These are phyloP conservation scores for Chromobotia macracanthus DNA, from an alignment of 2,797 vertebrate species.

Conservation along the genomic window DNA sequence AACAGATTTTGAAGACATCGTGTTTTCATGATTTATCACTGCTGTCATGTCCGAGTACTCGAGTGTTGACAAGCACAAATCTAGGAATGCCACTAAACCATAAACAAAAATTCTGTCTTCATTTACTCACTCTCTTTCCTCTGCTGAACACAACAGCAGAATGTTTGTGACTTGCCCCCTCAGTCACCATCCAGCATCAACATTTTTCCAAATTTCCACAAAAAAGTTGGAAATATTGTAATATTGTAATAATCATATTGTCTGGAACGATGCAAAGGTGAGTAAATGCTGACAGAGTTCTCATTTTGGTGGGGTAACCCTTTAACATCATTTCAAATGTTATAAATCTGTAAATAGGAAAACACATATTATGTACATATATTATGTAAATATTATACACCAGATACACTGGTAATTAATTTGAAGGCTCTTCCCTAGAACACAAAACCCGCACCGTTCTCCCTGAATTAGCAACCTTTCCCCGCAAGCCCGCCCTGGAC, in stretches of 20 bases:
- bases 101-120: no score
- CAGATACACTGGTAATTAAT: not conserved
- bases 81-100: no score
- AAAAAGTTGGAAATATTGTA: no score
- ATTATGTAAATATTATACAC: constrained; percentile 4
- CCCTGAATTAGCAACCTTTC: constrained; percentile 7
- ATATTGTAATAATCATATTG: no score
- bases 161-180: no score
- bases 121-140: no score
- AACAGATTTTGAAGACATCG: no score
- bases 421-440: not conserved
- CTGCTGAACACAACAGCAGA: no score
- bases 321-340: not conserved
- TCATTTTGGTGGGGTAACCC: not conserved
- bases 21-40: no score
- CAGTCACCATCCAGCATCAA: no score
- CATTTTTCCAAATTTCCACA: not conserved
- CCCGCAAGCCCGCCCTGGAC: not conserved
- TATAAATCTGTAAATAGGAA: not conserved
- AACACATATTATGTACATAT: not conserved
- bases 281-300: not conserved
- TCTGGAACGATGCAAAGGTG: not conserved
- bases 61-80: no score
- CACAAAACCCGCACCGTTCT: not conserved
- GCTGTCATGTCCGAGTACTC: no score